Percentiles rank a stretch among this genome's conserved stretches.
phyloP scores from a whole-genome alignment of 1,140 invertebrate species.

The Helicorthomorpha holstii region DNA sequence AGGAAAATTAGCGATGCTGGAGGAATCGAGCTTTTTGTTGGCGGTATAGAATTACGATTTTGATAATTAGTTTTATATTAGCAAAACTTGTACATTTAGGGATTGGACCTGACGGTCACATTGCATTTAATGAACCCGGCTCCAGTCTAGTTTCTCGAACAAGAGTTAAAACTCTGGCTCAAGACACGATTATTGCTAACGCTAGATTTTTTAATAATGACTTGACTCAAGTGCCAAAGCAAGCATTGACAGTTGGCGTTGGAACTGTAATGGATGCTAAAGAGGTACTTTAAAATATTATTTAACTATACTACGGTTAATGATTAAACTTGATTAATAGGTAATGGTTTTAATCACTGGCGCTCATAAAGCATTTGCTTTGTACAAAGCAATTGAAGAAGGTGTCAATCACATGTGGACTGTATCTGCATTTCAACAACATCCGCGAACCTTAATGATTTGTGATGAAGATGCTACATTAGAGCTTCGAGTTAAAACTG shows the following conservation, averaged over 20 bases:
- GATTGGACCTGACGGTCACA: constrained; percentile 97
- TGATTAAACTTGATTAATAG: constrained; percentile 26
- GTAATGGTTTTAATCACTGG: constrained; percentile 97
- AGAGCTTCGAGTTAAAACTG: constrained; percentile 93
- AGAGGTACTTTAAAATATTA: constrained; percentile 58
- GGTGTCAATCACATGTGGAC: constrained; percentile 99
- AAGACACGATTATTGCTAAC: constrained; percentile 93
- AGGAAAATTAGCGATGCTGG: constrained; percentile 69
- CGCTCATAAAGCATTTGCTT: constrained; percentile 87
- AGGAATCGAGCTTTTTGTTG: constrained; percentile 89
- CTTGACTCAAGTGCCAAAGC: constrained; percentile 72
- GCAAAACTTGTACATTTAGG: constrained; percentile 30
- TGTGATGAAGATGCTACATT: constrained; percentile 97
- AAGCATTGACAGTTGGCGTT: constrained; percentile 93
- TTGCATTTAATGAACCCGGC: constrained; percentile 97
- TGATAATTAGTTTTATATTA: background rate
- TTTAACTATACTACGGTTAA: background rate
- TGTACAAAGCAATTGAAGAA: constrained; percentile 93
- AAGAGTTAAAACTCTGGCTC: constrained; percentile 84
- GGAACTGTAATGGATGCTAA: constrained; percentile 97
- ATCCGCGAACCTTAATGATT: constrained; percentile 75
- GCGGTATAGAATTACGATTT: constrained; percentile 40
- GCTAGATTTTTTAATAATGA: constrained; percentile 94
- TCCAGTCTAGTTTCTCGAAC: constrained; percentile 65
- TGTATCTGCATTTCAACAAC: constrained; percentile 94